phyloP scores from a whole-genome alignment of 2,888 invertebrate genomes.

The Ashinkailepas kermadecensis region DNA sequence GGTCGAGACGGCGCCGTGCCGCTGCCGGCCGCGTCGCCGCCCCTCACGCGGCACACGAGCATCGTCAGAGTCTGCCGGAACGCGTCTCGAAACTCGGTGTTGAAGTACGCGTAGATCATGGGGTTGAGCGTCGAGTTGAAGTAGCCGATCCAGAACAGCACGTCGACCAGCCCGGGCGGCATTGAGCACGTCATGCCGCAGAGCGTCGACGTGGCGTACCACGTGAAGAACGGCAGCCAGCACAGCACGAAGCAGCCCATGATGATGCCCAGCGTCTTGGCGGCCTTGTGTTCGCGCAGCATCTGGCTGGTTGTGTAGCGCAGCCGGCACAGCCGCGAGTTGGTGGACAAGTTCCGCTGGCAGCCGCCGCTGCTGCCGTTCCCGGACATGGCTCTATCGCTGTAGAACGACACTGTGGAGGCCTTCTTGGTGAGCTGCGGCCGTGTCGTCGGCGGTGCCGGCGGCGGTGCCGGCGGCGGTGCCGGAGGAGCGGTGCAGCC shows the following conservation, averaged over 20 bases:
- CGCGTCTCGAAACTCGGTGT: slow-evolving; percentile 94
- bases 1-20: too few relatives aligned
- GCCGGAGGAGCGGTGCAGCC: background rate
- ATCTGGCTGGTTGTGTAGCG: background rate
- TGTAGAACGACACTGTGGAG: background rate
- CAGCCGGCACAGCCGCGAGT: background rate
- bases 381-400: background rate
- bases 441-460: background rate
- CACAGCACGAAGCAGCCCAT: slow-evolving; percentile 97
- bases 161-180: slow-evolving; percentile 77
- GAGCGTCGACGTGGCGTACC: slow-evolving; percentile 81
- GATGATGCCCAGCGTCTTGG: slow-evolving; percentile 89
- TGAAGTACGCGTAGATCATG: slow-evolving; percentile 72
- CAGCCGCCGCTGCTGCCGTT: background rate
- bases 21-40: too few relatives aligned
- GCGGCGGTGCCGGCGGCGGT: background rate
- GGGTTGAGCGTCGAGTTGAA: slow-evolving; percentile 66
- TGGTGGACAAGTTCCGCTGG: background rate
- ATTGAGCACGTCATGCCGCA: slow-evolving; percentile 71
- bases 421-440: background rate
- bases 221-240: slow-evolving; percentile 93
- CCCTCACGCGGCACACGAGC: slow-evolving; percentile 26
- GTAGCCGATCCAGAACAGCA: slow-evolving; percentile 56
- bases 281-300: slow-evolving; percentile 72
- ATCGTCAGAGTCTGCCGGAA: slow-evolving; percentile 48